These are phyloP conservation scores for Ibycter americanus DNA, from an alignment of 2,797 vertebrate species.

Conservation along the genomic window DNA sequence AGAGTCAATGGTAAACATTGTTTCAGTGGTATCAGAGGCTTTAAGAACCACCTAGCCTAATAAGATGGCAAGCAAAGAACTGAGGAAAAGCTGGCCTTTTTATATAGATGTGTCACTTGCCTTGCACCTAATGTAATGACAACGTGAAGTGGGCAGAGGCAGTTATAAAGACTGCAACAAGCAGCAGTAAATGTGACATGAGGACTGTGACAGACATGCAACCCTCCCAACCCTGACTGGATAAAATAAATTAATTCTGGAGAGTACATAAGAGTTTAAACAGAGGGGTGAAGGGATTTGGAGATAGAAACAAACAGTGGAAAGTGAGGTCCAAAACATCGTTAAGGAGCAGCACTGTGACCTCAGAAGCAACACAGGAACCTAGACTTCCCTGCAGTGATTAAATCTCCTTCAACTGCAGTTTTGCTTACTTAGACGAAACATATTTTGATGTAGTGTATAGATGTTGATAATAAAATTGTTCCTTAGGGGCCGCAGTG, in stretches of 20 bases:
- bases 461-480: not conserved
- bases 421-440: not conserved
- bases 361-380: not conserved
- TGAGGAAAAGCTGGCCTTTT: not conserved
- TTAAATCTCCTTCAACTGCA: not conserved
- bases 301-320: not conserved
- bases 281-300: not conserved
- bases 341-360: not conserved
- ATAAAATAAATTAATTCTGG: not conserved
- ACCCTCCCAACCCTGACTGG: rapidly evolving
- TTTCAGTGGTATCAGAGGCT: not conserved
- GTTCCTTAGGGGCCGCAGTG: not conserved
- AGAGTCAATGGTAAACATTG: not conserved
- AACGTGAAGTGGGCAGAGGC: not conserved
- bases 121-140: not conserved
- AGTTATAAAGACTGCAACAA: not conserved
- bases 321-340: not conserved
- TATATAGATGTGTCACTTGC: not conserved
- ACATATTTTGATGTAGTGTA: not conserved
- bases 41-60: not conserved
- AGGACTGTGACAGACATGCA: not conserved
- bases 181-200: not conserved
- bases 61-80: not conserved
- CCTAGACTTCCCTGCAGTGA: not conserved
- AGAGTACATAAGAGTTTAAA: not conserved